Conservation (phyloP, 2,888 invertebrate species). For the Drosophila imparisetae region DNA sequence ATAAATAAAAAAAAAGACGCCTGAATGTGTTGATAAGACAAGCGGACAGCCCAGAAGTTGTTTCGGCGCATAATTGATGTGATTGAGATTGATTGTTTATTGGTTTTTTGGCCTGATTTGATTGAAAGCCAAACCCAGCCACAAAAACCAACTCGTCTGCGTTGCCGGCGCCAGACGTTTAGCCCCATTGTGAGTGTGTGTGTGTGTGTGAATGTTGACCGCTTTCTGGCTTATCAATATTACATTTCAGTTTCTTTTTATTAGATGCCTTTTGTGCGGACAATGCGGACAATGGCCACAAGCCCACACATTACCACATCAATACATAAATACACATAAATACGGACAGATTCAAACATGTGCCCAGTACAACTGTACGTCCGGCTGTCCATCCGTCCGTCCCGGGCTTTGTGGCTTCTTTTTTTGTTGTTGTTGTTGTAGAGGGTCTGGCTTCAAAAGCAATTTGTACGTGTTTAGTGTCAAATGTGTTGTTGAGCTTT, state of each 20-base stretch:
- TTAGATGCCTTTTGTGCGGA: constrained; percentile 41
- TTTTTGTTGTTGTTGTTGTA: constrained; percentile 22
- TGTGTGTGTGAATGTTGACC: constrained; percentile 51
- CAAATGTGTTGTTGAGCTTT: constrained; percentile 69
- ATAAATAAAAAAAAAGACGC: constrained; percentile 30
- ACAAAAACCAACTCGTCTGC: constrained; percentile 19
- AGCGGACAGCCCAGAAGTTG: constrained; percentile 63
- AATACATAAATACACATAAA: constrained; percentile 40
- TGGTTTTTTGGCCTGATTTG: constrained; percentile 50
- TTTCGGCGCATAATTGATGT: constrained; percentile 77
- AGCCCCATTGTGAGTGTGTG: constrained; percentile 35
- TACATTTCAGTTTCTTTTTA: constrained; percentile 68
- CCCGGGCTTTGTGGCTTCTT: constrained; percentile 63
- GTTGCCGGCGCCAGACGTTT: constrained; percentile 61
- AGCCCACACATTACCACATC: constrained; percentile 32
- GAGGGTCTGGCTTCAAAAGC: constrained; percentile 67
- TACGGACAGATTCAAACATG: constrained; percentile 31
- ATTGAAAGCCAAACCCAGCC: constrained; percentile 50
- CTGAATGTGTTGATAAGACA: constrained; percentile 56
- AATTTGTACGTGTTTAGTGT: constrained; percentile 79
- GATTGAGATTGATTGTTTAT: constrained; percentile 80
- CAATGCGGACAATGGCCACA: constrained; percentile 53
- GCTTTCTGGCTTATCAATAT: constrained; percentile 75
- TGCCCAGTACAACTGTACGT: neutral
- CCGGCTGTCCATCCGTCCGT: neutral